phyloP scores from a whole-genome alignment of 2,888 invertebrate genomes.

The Rhopalosiphum nymphaeae region DNA sequence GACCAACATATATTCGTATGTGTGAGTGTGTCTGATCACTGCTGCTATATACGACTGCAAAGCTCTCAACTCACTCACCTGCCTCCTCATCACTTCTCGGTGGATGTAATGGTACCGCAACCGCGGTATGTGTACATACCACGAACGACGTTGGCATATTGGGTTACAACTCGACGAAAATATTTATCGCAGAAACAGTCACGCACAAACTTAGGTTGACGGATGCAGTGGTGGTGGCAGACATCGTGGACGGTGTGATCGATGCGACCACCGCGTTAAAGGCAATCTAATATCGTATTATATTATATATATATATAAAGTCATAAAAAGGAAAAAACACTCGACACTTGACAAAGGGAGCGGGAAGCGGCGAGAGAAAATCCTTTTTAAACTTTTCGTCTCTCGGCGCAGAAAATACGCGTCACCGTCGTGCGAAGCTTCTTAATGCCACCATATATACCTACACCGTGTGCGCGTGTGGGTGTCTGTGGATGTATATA shows the following conservation, averaged over 20 bases:
- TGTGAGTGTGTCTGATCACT: neutral
- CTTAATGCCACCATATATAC: neutral
- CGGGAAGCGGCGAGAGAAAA: neutral
- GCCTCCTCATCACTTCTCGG: neutral
- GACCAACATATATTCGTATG: neutral
- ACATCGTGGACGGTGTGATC: slow-evolving; percentile 32
- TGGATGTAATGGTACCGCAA: neutral
- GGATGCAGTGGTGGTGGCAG: neutral
- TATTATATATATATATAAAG: slow-evolving; percentile 25
- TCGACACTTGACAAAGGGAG: slow-evolving; percentile 16
- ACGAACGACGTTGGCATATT: neutral
- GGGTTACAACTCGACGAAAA: slow-evolving; percentile 29
- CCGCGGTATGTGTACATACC: neutral
- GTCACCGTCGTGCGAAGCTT: neutral
- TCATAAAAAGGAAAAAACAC: slow-evolving; percentile 42
- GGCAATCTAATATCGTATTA: slow-evolving; percentile 5
- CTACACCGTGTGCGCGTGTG: too few relatives aligned
- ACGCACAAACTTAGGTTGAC: neutral
- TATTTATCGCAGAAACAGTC: slow-evolving; percentile 21
- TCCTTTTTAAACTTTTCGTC: slow-evolving; percentile 58
- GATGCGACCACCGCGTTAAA: slow-evolving; percentile 31
- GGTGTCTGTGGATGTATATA: neutral
- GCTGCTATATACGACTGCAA: neutral
- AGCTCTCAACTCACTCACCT: neutral
- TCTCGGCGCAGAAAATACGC: slow-evolving; percentile 10